Conservation (phyloP, 2,888 invertebrate genomes). For the Cheilosia vernalis region DNA sequence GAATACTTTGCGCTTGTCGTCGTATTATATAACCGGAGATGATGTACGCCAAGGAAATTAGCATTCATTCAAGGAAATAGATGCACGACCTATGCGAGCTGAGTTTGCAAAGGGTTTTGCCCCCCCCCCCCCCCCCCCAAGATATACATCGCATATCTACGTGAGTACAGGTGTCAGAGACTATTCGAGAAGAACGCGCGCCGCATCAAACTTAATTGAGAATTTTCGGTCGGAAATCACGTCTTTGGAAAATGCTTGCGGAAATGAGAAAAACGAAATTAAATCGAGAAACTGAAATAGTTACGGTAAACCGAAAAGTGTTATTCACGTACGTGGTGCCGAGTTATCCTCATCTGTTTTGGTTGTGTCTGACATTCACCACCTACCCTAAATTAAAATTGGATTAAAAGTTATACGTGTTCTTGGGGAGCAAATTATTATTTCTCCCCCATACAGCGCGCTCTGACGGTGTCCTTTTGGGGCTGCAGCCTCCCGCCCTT, state of each 20-base stretch:
- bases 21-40: constrained; percentile 26
- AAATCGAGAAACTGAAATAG: constrained; percentile 74
- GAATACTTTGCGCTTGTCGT: constrained; percentile 51
- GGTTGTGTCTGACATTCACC: constrained; percentile 59
- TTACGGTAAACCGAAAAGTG: constrained; percentile 75
- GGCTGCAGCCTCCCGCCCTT: neutral
- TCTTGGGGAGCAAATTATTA: constrained; percentile 58
- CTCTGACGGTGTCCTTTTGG: neutral
- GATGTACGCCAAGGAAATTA: constrained; percentile 70
- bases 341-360: constrained; percentile 69
- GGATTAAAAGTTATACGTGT: constrained; percentile 71
- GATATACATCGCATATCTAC: neutral
- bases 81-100: constrained; percentile 37
- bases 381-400: constrained; percentile 71
- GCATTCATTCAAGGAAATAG: constrained; percentile 72
- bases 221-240: constrained; percentile 75
- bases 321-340: constrained; percentile 73
- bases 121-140: constrained; percentile 8
- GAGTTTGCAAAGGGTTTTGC: constrained; percentile 38
- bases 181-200: neutral
- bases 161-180: constrained; percentile 51
- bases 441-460: constrained; percentile 2
- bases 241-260: constrained; percentile 74
- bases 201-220: constrained; percentile 68
- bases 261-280: constrained; percentile 75